Evolutionary conservation across 2,797 vertebrate species (phyloP).

Genomic region (Ptychobarbus kaznakovi): DNA sequence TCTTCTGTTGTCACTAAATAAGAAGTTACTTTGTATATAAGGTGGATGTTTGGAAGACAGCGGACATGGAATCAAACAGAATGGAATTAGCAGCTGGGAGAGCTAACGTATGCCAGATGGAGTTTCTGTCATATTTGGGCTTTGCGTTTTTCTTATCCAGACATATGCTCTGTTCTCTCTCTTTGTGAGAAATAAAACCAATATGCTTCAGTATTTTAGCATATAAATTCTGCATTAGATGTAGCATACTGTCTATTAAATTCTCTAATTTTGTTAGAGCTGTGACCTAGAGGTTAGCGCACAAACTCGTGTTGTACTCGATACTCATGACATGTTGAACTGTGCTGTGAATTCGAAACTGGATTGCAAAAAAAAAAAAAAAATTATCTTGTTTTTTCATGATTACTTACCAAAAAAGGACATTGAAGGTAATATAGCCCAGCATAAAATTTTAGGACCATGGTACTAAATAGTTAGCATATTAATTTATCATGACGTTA

Average conservation of each 20-base stretch:
- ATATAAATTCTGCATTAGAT: slow-evolving; percentile 10
- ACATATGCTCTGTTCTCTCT: slow-evolving; percentile 37
- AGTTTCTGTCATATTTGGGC: slow-evolving; percentile 37
- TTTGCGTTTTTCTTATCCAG: slow-evolving; percentile 50
- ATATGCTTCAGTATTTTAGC: slow-evolving; percentile 1
- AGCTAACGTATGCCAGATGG: slow-evolving; percentile 58
- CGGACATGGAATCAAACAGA: slow-evolving; percentile 51
- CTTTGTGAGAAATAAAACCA: slow-evolving; percentile 24
- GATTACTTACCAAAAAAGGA: background rate
- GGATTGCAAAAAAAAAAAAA: background rate
- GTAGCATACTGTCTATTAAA: background rate
- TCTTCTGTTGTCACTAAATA: slow-evolving; percentile 11
- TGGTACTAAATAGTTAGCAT: background rate
- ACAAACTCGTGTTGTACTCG: background rate
- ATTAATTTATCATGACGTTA: background rate
- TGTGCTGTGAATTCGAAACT: background rate
- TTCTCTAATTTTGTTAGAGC: background rate
- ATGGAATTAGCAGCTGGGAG: slow-evolving; percentile 48
- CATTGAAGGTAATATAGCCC: background rate
- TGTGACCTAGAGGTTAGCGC: background rate
- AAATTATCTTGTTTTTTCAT: background rate
- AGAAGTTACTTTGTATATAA: slow-evolving; percentile 25
- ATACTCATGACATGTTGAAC: background rate
- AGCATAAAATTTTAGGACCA: background rate
- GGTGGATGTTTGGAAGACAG: slow-evolving; percentile 36